phyloP scores from a whole-genome alignment of 1,140 invertebrate species.

The Caenorhabditis brenneri region DNA sequence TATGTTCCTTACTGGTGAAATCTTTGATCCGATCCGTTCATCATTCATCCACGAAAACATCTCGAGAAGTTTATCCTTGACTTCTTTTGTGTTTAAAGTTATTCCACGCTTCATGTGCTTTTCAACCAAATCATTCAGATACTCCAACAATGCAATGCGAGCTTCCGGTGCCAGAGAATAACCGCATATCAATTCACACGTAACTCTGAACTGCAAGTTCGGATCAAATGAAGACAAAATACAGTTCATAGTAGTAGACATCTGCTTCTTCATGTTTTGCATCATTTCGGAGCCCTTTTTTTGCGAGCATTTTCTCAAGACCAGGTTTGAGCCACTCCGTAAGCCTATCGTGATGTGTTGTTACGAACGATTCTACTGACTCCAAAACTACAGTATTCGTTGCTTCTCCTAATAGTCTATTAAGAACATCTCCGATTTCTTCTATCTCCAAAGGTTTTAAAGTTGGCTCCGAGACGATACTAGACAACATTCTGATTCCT shows the following conservation, averaged over 20 bases:
- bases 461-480: slow-evolving; percentile 11
- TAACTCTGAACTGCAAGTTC: not conserved
- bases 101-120: slow-evolving; percentile 4
- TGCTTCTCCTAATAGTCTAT: not conserved
- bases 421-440: not conserved
- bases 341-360: not conserved
- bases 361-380: not conserved
- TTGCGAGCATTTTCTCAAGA: not conserved
- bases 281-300: slow-evolving; percentile 18
- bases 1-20: not conserved
- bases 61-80: not conserved
- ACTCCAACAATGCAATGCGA: not conserved
- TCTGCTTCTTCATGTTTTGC: not conserved
- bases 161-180: not conserved
- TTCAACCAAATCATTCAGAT: not conserved
- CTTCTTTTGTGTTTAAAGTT: slow-evolving; percentile 10
- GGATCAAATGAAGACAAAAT: slow-evolving; percentile 14
- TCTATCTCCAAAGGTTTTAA: not conserved
- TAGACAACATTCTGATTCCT: not conserved
- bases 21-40: not conserved
- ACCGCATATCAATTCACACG: slow-evolving; percentile 3
- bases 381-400: not conserved
- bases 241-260: not conserved
- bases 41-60: slow-evolving; percentile 28
- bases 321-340: slow-evolving; percentile 11